phyloP scores from a whole-genome alignment of 2,888 invertebrate genomes.

The Meteorus cinctellus region DNA sequence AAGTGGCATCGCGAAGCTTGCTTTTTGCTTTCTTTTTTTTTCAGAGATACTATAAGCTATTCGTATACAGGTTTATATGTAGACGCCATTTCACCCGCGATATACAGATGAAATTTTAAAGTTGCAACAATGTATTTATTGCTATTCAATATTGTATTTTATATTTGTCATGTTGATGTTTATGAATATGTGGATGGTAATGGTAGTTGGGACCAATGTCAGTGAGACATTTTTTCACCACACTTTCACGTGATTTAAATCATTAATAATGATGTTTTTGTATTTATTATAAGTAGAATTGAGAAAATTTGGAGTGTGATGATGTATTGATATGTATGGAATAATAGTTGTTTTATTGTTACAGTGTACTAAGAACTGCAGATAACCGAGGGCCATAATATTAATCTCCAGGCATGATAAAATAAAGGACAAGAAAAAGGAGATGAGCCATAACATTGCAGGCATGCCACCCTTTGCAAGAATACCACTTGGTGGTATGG shows the following conservation, averaged over 20 bases:
- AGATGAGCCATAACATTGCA: constrained; percentile 87
- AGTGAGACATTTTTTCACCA: background rate
- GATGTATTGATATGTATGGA: background rate
- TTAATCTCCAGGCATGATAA: constrained; percentile 69
- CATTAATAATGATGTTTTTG: background rate
- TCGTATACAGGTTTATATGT: constrained; percentile 48
- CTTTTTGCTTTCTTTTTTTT: constrained; percentile 57
- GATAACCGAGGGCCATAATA: constrained; percentile 59
- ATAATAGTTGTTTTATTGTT: constrained; percentile 30
- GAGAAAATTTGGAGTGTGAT: background rate
- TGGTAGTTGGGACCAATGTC: background rate
- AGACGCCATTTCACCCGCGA: constrained; percentile 51
- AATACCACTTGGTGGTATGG: constrained; percentile 83
- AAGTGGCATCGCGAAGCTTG: constrained; percentile 63
- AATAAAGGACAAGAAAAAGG: constrained; percentile 68
- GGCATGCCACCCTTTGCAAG: constrained; percentile 85
- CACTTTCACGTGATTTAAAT: background rate
- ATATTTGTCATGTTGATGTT: constrained; percentile 11
- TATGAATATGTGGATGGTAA: constrained; percentile 14
- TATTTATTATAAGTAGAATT: no score
- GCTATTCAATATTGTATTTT: background rate
- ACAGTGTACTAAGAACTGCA: constrained; percentile 54
- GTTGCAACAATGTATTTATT: background rate
- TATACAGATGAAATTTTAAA: constrained; percentile 10
- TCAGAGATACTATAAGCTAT: constrained; percentile 46